Base-by-base conservation (phyloP, 1,140 invertebrate genomes). In the Drosophila ananassae region DNA sequence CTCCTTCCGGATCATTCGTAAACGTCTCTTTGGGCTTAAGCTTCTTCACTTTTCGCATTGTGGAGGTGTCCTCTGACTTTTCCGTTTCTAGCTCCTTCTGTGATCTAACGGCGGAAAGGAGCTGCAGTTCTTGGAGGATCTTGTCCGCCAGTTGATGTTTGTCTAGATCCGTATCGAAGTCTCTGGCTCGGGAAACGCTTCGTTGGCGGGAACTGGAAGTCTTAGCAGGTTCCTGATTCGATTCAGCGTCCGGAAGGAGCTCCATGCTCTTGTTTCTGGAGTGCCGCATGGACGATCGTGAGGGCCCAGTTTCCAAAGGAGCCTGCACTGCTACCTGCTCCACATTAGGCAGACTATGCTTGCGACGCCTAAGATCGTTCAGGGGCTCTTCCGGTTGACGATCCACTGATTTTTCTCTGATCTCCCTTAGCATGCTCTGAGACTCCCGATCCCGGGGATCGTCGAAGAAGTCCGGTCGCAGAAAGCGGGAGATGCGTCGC, bases 391-490 rank as follows among this genome's bases (percentile, higher is more conserved):
- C 52, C 6, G 77, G 66, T 3, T 66, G 10, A 0, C 68, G 64
- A 28, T 90, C 90, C 6, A 51, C 55, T 1, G 89, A 93, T 77
- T 94, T 95, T 80, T 95, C 94, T 8, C 94, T 89, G 60, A 95
- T 95, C 89, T 95, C 94, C 61, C 93, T 93, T 0, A 95, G 77
- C 34, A 94, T 93, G 89, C 93, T 94, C 87, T 95, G 94, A 1
- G 94, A 94, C 2, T 79, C 77, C 67, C 95, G 95, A 57, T 96
- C 95, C 60, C 95, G 95, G 1, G 90, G 85, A 0, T 95, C 93
- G 55, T 96, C 96, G 76, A 95, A 97, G 82, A 97, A 96, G 84
- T 97, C 96, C 0, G 96, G 95, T 9, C 96, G 92, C 53, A 96
- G 90, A 89, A 96, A 96, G 64, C 95, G 93, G 10, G 95, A 96